Percentiles rank a stretch among this genome's conserved stretches.
Evolutionary conservation across 2,888 invertebrate genomes (phyloP).

Genomic region (Panorpa germanica): DNA sequence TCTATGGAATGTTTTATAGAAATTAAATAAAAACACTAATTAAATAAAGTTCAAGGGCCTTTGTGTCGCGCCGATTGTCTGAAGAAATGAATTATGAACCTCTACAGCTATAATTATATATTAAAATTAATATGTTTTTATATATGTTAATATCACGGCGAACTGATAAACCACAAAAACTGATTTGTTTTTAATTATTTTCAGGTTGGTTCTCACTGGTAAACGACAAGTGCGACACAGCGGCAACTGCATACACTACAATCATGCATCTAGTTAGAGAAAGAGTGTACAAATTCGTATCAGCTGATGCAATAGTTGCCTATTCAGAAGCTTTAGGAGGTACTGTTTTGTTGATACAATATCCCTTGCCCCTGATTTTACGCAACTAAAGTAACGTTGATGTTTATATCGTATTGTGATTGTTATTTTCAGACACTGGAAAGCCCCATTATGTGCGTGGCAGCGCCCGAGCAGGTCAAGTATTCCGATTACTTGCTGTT

Average conservation of each 20-base stretch:
- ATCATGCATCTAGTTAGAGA: slow-evolving; percentile 45
- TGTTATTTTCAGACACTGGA: slow-evolving; percentile 15
- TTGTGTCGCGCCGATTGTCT: too few species aligned
- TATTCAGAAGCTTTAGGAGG: slow-evolving; percentile 23
- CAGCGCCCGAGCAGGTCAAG: slow-evolving; percentile 51
- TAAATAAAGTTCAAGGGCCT: too few species aligned
- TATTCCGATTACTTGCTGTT: slow-evolving; percentile 50
- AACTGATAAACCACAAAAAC: too few species aligned
- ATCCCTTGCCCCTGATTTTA: background rate
- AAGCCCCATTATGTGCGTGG: slow-evolving; percentile 42
- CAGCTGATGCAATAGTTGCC: slow-evolving; percentile 24
- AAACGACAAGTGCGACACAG: slow-evolving; percentile 43
- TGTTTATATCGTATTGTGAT: slow-evolving; percentile 3
- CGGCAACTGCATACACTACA: slow-evolving; percentile 42
- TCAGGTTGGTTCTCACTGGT: slow-evolving; percentile 51
- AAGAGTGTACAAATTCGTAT: slow-evolving; percentile 32
- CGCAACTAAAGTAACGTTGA: background rate
- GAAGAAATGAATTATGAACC: too few species aligned
- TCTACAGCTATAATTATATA: too few species aligned
- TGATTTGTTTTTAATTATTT: slow-evolving; percentile 13
- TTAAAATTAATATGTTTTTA: too few species aligned
- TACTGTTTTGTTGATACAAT: slow-evolving; percentile 10
- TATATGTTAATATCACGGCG: too few species aligned
- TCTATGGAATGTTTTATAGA: too few species aligned
- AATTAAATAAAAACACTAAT: too few species aligned